These are phyloP conservation scores for Aphelinus atriplicis DNA, from an alignment of 1,140 invertebrate species.

Conservation along the genomic window DNA sequence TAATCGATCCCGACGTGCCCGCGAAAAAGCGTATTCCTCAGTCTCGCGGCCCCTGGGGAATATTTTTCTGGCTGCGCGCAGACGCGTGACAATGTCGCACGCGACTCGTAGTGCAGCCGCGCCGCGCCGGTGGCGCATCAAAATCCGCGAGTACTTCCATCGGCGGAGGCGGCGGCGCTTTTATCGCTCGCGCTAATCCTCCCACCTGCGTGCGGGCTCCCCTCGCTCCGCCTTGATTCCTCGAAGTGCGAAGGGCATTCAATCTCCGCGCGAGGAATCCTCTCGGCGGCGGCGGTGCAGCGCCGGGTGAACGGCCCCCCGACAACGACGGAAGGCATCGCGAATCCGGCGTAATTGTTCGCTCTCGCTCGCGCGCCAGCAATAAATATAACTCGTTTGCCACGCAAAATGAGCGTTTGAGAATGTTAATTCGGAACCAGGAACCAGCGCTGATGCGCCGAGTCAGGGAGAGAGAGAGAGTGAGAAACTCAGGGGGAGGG, in stretches of 20 bases:
- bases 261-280: slow-evolving; percentile 7
- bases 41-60: too few species aligned
- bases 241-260: slow-evolving; percentile 14
- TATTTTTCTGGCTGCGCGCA: too few species aligned
- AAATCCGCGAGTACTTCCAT: slow-evolving; percentile 1
- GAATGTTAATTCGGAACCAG: slow-evolving; percentile 16
- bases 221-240: slow-evolving; percentile 1
- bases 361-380: background rate
- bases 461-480: too few species aligned
- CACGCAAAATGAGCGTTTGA: slow-evolving; percentile 28
- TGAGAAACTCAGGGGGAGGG: too few species aligned
- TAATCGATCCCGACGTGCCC: too few species aligned
- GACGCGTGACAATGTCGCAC: too few species aligned
- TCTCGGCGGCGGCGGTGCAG: background rate
- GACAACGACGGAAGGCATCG: background rate
- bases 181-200: slow-evolving; percentile 28
- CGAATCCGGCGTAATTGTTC: slow-evolving; percentile 31
- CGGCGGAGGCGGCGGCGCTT: background rate
- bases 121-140: background rate
- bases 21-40: too few species aligned
- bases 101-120: too few species aligned
- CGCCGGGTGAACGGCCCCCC: slow-evolving; percentile 10
- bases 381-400: slow-evolving; percentile 33
- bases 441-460: background rate
- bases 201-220: slow-evolving; percentile 6